phyloP scores from a whole-genome alignment of 1,140 invertebrate species.

The Heliothis virescens region DNA sequence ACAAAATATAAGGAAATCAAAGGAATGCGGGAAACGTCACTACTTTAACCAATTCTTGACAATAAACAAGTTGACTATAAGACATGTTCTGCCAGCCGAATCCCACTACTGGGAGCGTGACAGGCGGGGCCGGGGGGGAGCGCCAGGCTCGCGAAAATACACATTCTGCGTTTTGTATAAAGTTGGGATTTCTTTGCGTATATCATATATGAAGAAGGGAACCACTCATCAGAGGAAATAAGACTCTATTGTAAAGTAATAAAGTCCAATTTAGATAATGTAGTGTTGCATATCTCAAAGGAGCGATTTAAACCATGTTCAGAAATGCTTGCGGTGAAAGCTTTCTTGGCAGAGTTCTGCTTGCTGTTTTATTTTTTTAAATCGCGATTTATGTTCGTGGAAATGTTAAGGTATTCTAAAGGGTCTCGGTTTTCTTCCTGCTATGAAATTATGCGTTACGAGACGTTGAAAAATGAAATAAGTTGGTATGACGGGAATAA shows the following conservation, averaged over 20 bases:
- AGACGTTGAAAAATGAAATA: slow-evolving; percentile 48
- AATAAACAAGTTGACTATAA: slow-evolving; percentile 68
- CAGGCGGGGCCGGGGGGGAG: slow-evolving; percentile 40
- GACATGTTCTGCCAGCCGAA: slow-evolving; percentile 60
- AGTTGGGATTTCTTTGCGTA: slow-evolving; percentile 57
- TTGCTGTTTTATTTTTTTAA: slow-evolving; percentile 72
- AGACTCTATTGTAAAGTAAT: slow-evolving; percentile 39
- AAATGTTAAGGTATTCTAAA: slow-evolving; percentile 50
- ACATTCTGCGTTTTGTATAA: slow-evolving; percentile 50
- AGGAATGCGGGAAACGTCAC: slow-evolving; percentile 47
- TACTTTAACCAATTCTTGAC: slow-evolving; percentile 64
- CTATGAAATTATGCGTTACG: slow-evolving; percentile 43
- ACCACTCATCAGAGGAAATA: slow-evolving; percentile 42
- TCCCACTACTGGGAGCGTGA: slow-evolving; percentile 62
- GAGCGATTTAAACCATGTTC: slow-evolving; percentile 71
- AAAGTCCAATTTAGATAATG: slow-evolving; percentile 52
- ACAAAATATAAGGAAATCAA: slow-evolving; percentile 45
- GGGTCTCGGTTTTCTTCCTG: slow-evolving; percentile 32
- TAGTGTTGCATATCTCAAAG: slow-evolving; percentile 56
- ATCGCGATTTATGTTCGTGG: slow-evolving; percentile 69
- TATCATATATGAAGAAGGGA: slow-evolving; percentile 47
- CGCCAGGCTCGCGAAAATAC: slow-evolving; percentile 25
- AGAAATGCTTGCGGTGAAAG: slow-evolving; percentile 68
- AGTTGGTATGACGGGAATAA: slow-evolving; percentile 35
- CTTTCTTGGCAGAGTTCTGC: slow-evolving; percentile 75